Evolutionary conservation across 2,888 invertebrate species (phyloP), one percentile per base, ranked within the genome.

Genomic region (Ceraclea dissimilis): DNA sequence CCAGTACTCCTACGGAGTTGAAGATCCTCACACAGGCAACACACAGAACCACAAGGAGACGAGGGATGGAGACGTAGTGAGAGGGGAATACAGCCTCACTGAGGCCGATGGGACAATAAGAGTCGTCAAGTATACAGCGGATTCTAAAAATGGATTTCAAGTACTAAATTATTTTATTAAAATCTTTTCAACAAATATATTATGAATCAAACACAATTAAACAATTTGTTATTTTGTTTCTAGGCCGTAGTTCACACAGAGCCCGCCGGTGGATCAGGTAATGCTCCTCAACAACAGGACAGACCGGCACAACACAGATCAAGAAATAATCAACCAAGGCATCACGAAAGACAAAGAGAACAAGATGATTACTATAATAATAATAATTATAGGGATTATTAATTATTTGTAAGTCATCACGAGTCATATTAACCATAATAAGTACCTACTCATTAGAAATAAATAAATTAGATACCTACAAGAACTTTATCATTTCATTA

Each of bases 41-140:
- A 80, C 80, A 54, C 88, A 89, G 70, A 82, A 81, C 65, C 86
- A 86, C 63, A 80, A 84, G 63, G 88, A 89, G 68, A 78, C 79
- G 6, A 79, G 89, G 54, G 80, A 85, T 64, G 89, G 88, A 2
- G 86, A 88, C 66, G 79, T 80, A 1, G 86, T 89, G 13, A 77
- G 73, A 31, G 88, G 89, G 18, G 84, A 88, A 68, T 89, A 89
- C 72, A 82, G 82, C 47, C 72, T 89, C 26, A 80, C 88, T 39
- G 88, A 89, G 68, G 83, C 88, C 43, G 88, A 88, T 68, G 89
- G 89, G 62, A 79, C 82, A 57, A 73, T 86, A 55, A 76, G 89
- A 64, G 79, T 84, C 50, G 89, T 90, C 46, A 79, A 82, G 64
- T 89, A 89, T 66, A 84, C 82, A 1, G 86, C 88, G 10, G 88